Evolutionary conservation across 1,140 invertebrate species (phyloP).

Genomic region (Ditylenchus dipsaci): DNA sequence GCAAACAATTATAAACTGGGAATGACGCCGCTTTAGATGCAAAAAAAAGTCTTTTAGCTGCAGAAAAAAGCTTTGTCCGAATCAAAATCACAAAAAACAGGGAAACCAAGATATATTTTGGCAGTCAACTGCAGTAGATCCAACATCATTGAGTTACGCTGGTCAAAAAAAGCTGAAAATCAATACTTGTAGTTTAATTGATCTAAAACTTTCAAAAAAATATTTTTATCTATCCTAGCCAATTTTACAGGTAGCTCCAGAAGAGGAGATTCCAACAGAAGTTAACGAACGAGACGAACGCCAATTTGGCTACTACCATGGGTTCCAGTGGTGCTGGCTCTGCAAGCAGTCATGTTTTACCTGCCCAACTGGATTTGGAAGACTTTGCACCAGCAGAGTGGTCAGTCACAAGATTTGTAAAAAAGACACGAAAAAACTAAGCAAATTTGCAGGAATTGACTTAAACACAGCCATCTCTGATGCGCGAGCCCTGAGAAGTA

Average conservation of each 20-base stretch:
- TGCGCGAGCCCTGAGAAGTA: conserved; percentile 42
- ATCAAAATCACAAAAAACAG: too few relatives aligned
- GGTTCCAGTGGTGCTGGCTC: neutral
- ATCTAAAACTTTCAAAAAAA: too few relatives aligned
- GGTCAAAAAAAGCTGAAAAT: too few relatives aligned
- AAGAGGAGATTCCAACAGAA: conserved; percentile 51
- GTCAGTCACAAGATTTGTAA: conserved; percentile 34
- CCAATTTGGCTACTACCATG: conserved; percentile 55
- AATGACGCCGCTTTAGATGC: too few relatives aligned
- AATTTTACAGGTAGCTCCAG: conserved; percentile 22
- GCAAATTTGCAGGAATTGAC: conserved; percentile 42
- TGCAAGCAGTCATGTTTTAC: conserved; percentile 61
- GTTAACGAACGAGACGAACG: conserved; percentile 47
- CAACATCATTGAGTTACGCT: too few relatives aligned
- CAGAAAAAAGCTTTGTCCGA: too few relatives aligned
- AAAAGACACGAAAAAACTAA: neutral
- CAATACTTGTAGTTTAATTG: too few relatives aligned
- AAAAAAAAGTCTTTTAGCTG: too few relatives aligned
- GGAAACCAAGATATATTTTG: too few relatives aligned
- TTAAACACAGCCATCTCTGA: conserved; percentile 46
- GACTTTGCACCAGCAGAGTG: conserved; percentile 62
- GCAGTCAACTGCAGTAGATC: too few relatives aligned
- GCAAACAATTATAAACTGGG: too few relatives aligned
- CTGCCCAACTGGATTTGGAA: conserved; percentile 63
- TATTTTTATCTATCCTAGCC: too few relatives aligned